These are phyloP conservation scores for Taurulus bubalis DNA, from an alignment of 2,113 vertebrate species.

Conservation along the genomic window DNA sequence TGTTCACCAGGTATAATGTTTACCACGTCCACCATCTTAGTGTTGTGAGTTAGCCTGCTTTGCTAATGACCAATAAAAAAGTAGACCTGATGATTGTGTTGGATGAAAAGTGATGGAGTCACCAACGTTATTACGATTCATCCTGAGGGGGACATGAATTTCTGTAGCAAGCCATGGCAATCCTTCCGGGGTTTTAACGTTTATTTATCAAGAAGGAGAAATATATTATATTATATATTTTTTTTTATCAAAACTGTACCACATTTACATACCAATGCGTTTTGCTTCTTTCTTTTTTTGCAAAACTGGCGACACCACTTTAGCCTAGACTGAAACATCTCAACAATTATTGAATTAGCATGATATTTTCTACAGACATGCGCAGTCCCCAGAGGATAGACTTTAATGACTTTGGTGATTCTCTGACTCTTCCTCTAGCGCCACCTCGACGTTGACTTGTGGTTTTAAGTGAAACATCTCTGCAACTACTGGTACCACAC, in stretches of 20 bases:
- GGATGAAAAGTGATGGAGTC: neutral
- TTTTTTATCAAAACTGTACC: neutral
- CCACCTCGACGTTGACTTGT: neutral
- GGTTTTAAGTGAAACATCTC: neutral
- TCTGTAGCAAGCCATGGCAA: too few relatives aligned
- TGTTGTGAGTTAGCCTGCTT: neutral
- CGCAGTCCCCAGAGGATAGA: too few relatives aligned
- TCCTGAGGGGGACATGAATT: neutral
- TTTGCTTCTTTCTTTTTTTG: neutral
- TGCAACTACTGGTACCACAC: neutral
- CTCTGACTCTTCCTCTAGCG: neutral
- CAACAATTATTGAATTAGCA: neutral
- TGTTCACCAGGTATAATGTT: neutral
- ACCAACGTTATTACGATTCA: neutral
- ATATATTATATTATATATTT: too few relatives aligned
- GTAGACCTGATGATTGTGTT: neutral
- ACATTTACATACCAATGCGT: neutral
- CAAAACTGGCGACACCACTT: neutral
- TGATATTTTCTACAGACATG: neutral
- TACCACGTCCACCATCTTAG: neutral
- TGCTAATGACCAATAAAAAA: neutral
- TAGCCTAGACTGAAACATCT: neutral
- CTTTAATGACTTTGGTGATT: neutral
- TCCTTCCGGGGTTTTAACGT: neutral
- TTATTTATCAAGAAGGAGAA: neutral